A percentile compares a stretch with the other conserved stretches of the same genome.
These are phyloP conservation scores for Bombus fervidus DNA, from an alignment of 1,140 invertebrate species.

Conservation along the genomic window DNA sequence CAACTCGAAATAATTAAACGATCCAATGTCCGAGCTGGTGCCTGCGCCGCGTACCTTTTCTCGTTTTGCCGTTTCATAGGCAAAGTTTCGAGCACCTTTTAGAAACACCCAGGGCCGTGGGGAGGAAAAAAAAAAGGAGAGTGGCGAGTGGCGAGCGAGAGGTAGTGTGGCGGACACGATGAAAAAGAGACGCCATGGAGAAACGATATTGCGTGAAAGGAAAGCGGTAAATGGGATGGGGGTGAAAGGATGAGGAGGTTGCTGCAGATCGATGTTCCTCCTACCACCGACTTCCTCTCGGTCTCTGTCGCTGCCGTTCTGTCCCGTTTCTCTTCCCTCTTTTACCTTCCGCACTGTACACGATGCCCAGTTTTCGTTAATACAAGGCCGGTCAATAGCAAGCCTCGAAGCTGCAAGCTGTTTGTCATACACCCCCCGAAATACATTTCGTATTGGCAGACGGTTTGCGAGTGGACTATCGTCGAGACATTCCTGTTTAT, in stretches of 20 bases:
- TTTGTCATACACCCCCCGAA: conserved; percentile 30
- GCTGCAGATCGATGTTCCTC: conserved; percentile 43
- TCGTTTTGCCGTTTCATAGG: no score
- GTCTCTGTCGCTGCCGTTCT: background rate
- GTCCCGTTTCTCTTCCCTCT: background rate
- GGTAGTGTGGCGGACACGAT: background rate
- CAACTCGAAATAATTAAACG: conserved; percentile 2
- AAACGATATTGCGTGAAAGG: conserved; percentile 49
- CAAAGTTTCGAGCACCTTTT: conserved; percentile 16
- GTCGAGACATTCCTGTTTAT: conserved; percentile 28
- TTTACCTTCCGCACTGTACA: background rate
- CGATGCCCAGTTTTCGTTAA: conserved; percentile 40
- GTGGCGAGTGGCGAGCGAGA: background rate
- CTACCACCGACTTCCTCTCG: background rate
- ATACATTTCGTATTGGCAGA: conserved; percentile 35
- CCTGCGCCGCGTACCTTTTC: background rate
- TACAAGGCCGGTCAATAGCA: conserved; percentile 33
- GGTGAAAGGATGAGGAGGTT: conserved; percentile 16
- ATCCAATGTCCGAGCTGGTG: background rate
- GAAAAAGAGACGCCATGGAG: conserved; percentile 2
- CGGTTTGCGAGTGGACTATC: background rate
- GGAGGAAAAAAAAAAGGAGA: background rate
- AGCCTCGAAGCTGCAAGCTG: conserved; percentile 22
- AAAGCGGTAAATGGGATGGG: conserved; percentile 20
- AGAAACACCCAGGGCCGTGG: background rate